Evolutionary conservation across 2,113 vertebrate genomes (phyloP), one percentile per base, ranked within the genome.

Genomic region (Nycticebus coucang): DNA sequence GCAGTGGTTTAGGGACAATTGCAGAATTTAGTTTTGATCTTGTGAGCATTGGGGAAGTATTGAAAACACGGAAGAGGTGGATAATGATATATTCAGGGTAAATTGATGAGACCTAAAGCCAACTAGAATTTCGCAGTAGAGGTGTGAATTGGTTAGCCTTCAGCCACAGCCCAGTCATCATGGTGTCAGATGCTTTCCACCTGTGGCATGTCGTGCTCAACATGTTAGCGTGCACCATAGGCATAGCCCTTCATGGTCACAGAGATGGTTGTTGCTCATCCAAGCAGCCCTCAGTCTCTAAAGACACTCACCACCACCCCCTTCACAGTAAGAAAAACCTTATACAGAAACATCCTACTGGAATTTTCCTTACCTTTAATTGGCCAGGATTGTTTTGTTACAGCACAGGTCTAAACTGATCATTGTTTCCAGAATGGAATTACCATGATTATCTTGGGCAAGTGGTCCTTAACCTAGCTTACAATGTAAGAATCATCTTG

Each of bases 401-500:
- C 30, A 50, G n/a, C 45, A 45, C 35, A 82, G 59, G 9, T 33
- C 35, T 90, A 82, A 75, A 21, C 22, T 59, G 33, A 62, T 68
- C 35, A 41, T 11, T 37, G 7, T 89, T 84, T 91, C 69, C 33
- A 60, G 68, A 87, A 66, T 77, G 45, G 53, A 50, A 92, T 80
- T 87, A 50, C 35, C 33, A 19, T 59, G 53, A 75, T 90, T 91
- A 35, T 91, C 57, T 50, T 91, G 69, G 50, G 24, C 69, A n/a
- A 86, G 9, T 89, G 53, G 26, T 89, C 85, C 41, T 83, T 91
- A 88, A 93, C 53, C 17, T 1, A 69, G 13, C 86, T 55, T 82
- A 14, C 60, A 79, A 87, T 21, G 21, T 88, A 90, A 92, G 82
- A 92, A 74, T 91, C 84, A 88, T 85, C 41, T 91, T 80, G 81